These are phyloP conservation scores for Scleropages formosus DNA, from an alignment of 2,797 vertebrate genomes.

Conservation along the genomic window DNA sequence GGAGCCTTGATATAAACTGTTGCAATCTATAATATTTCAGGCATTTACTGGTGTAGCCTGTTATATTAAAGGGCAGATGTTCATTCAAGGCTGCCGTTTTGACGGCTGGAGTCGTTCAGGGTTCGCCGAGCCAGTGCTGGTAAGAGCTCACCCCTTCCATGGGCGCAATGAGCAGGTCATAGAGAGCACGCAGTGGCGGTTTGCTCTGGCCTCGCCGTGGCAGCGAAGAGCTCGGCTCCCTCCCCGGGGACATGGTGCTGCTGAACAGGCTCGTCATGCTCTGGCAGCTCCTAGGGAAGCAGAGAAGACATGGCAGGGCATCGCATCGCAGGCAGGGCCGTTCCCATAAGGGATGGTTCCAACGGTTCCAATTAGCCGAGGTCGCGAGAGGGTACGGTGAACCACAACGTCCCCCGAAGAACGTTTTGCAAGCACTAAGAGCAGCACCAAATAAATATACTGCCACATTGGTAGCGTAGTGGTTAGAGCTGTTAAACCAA, in stretches of 20 bases:
- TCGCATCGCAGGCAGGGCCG: background rate
- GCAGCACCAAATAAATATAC: too few species aligned
- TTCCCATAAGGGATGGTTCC: too few species aligned
- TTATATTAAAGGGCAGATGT: background rate
- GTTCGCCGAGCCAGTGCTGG: background rate
- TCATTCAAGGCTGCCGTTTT: too few species aligned
- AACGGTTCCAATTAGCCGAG: too few species aligned
- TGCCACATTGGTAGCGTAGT: too few species aligned
- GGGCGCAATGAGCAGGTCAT: conserved; percentile 88
- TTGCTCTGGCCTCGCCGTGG: conserved; percentile 71
- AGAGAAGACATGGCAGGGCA: background rate
- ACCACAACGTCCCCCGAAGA: too few species aligned
- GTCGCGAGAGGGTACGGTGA: too few species aligned
- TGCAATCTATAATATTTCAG: too few species aligned
- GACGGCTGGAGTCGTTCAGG: conserved; percentile 32
- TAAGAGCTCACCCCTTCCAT: conserved; percentile 87
- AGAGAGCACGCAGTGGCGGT: conserved; percentile 83
- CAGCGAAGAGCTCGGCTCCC: conserved; percentile 77
- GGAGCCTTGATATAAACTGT: background rate
- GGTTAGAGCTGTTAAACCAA: too few species aligned
- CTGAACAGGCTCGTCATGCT: conserved; percentile 88
- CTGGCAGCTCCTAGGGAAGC: conserved; percentile 80
- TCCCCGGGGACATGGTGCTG: conserved; percentile 71
- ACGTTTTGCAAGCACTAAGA: too few species aligned
- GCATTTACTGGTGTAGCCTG: background rate